phyloP scores from a whole-genome alignment of 1,140 invertebrate species.

The Platorchestia sp. region DNA sequence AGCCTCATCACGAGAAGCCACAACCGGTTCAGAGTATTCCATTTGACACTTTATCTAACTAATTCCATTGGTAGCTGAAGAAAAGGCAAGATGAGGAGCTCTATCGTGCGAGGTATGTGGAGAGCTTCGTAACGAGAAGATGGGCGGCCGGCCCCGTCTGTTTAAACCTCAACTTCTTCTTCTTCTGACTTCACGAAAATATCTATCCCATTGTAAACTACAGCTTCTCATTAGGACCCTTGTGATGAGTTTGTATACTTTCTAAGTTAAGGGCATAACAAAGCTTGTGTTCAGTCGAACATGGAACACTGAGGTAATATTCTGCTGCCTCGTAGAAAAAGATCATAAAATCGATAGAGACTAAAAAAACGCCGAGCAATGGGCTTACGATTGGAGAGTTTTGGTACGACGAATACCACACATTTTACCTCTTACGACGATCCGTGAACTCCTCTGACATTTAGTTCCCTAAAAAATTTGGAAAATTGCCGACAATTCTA shows the following conservation, averaged over 20 bases:
- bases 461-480: neutral
- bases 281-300: neutral
- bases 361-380: neutral
- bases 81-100: neutral
- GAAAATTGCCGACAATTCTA: conserved; percentile 1
- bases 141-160: neutral
- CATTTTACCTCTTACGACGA: neutral
- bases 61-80: conserved; percentile 18
- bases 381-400: neutral
- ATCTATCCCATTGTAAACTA: neutral
- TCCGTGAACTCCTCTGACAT: neutral
- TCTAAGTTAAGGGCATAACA: neutral
- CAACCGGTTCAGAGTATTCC: conserved; percentile 20
- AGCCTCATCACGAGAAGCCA: conserved; percentile 5
- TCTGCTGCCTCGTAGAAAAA: neutral
- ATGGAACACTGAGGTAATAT: neutral
- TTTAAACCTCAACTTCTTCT: neutral
- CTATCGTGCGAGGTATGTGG: neutral
- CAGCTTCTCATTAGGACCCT: neutral
- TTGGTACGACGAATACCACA: neutral
- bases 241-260: neutral
- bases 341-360: neutral
- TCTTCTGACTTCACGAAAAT: neutral
- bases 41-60: conserved; percentile 48
- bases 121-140: neutral